Percentiles rank a stretch among this genome's conserved stretches.
Evolutionary conservation across 2,888 invertebrate genomes (phyloP).

Genomic region (Synergus laeviventris): DNA sequence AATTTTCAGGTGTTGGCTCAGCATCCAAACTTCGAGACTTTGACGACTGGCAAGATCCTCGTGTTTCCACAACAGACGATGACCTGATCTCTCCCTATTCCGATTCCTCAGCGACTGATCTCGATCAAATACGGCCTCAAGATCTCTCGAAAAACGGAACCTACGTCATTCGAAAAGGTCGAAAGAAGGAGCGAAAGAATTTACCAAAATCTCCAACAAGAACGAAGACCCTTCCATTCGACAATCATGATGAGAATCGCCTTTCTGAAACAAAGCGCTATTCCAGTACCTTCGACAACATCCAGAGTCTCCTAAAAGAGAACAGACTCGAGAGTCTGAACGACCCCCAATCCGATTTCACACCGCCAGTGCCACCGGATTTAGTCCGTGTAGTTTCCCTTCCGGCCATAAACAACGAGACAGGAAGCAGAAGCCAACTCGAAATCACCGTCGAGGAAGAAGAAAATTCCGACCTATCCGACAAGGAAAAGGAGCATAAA

Average conservation of each 20-base stretch:
- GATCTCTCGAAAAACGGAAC: constrained; percentile 83
- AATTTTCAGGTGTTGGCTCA: constrained; percentile 82
- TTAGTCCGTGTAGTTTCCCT: constrained; percentile 84
- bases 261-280: constrained; percentile 83
- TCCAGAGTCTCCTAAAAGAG: constrained; percentile 85
- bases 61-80: constrained; percentile 82
- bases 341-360: constrained; percentile 79
- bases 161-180: constrained; percentile 88
- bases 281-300: constrained; percentile 87
- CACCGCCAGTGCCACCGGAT: constrained; percentile 80
- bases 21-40: constrained; percentile 84
- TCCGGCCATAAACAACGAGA: constrained; percentile 80
- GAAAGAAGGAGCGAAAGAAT: constrained; percentile 82
- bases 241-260: constrained; percentile 77
- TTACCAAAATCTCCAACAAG: constrained; percentile 79
- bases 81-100: constrained; percentile 84
- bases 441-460: constrained; percentile 67
- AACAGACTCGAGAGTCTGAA: constrained; percentile 78
- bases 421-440: constrained; percentile 77
- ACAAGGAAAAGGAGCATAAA: constrained; percentile 57
- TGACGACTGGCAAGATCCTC: constrained; percentile 87
- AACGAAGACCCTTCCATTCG: constrained; percentile 77
- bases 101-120: constrained; percentile 78
- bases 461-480: constrained; percentile 61
- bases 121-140: constrained; percentile 71